These are phyloP conservation scores for Chrysomallon squamiferum DNA, from an alignment of 1,140 invertebrate genomes.

Conservation along the genomic window DNA sequence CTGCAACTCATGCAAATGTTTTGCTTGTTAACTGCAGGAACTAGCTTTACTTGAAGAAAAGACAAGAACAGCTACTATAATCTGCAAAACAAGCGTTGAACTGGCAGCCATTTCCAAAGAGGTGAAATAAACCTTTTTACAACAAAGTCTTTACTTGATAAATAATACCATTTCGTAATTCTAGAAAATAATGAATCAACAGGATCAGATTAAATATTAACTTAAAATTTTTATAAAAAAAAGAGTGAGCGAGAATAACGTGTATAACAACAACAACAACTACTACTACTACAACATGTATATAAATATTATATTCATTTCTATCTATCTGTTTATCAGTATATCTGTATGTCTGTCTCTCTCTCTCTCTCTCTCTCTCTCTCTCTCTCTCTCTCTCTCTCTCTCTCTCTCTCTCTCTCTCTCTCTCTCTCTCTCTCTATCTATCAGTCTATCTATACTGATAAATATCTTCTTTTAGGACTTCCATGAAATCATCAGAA, in stretches of 20 bases:
- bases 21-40: conserved; percentile 39
- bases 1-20: too few species aligned
- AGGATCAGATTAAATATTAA: too few species aligned
- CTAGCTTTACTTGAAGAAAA: conserved; percentile 39
- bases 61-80: conserved; percentile 39
- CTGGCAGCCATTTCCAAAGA: conserved; percentile 45
- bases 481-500: conserved; percentile 44
- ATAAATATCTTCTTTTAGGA: conserved; percentile 35
- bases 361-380: too few species aligned
- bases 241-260: background rate
- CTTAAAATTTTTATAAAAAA: too few species aligned
- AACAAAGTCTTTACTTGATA: too few species aligned
- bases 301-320: background rate
- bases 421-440: too few species aligned
- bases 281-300: background rate
- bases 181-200: too few species aligned
- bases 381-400: too few species aligned
- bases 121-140: conserved; percentile 32
- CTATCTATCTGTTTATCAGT: background rate
- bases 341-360: too few species aligned
- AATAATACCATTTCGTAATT: too few species aligned
- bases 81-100: conserved; percentile 48
- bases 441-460: too few species aligned
- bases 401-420: too few species aligned
- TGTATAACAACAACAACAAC: background rate